A percentile compares a stretch with the other conserved stretches of the same genome.
Conservation (phyloP, 2,113 vertebrate species). For the Amblyornis subalaris region DNA sequence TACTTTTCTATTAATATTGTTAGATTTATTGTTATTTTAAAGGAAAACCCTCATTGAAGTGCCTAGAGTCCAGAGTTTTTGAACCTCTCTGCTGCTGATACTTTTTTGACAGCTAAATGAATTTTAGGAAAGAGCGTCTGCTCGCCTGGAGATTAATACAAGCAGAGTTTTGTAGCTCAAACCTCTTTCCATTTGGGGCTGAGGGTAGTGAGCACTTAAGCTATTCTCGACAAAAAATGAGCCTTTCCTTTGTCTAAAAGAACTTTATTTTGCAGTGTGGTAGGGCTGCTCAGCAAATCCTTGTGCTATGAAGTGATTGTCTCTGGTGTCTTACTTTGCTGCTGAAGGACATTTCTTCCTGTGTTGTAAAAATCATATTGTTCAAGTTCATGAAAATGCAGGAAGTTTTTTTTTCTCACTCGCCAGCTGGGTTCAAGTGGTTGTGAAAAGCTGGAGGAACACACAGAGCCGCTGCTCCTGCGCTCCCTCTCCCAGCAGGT, state of each 20-base stretch:
- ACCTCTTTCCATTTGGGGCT: not conserved
- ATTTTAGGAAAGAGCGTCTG: not conserved
- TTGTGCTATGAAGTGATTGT: not conserved
- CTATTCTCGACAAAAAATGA: slow-evolving; percentile 13
- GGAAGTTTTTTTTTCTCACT: not conserved
- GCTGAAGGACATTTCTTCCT: not conserved
- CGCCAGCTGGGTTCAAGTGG: not conserved
- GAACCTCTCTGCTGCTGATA: not conserved
- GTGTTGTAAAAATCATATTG: not conserved
- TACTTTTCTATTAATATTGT: not conserved
- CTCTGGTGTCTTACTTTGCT: not conserved
- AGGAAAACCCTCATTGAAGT: not conserved
- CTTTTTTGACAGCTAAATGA: slow-evolving; percentile 23
- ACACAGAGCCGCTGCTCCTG: not conserved
- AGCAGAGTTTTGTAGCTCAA: slow-evolving; percentile 32
- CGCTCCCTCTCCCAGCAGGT: not conserved
- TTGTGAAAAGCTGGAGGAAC: not conserved
- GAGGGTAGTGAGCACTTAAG: slow-evolving; percentile 16
- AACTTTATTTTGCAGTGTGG: not conserved
- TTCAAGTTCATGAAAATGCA: not conserved
- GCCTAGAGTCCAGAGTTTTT: not conserved
- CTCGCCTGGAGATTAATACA: slow-evolving; percentile 9
- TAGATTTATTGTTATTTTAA: not conserved
- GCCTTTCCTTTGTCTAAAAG: not conserved
- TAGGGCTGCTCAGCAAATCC: not conserved